Evolutionary conservation across 2,797 vertebrate species (phyloP).

Genomic region (Acanthiza pusilla): DNA sequence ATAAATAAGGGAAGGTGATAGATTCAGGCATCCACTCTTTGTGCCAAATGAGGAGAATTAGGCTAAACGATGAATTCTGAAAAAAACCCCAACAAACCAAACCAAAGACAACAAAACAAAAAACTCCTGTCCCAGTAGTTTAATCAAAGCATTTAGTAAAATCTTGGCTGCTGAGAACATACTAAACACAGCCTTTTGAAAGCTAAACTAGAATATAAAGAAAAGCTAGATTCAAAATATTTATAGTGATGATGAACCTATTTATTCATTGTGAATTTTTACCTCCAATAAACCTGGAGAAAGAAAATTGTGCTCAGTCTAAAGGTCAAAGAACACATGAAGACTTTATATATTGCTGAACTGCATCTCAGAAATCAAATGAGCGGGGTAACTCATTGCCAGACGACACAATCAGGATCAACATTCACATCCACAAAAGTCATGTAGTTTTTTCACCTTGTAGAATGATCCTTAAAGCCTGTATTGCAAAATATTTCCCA

Average conservation of each 20-base stretch:
- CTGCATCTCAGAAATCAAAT: neutral
- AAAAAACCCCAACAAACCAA: neutral
- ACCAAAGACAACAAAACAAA: neutral
- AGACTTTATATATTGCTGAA: neutral
- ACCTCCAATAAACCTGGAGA: neutral
- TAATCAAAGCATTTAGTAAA: neutral
- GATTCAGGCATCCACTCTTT: neutral
- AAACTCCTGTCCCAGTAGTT: neutral
- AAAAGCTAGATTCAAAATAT: neutral
- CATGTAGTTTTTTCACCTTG: rapidly evolving
- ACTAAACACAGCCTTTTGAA: neutral
- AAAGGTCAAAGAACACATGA: neutral
- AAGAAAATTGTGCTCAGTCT: neutral
- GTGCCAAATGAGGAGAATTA: neutral
- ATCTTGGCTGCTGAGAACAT: neutral
- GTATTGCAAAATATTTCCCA: neutral
- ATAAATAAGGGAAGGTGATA: neutral
- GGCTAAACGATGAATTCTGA: neutral
- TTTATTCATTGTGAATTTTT: neutral
- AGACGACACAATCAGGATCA: neutral
- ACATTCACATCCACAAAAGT: neutral
- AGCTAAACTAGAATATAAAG: neutral
- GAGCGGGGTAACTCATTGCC: neutral
- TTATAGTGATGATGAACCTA: neutral
- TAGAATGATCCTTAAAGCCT: neutral